These are phyloP conservation scores for Morpho helenor DNA, from an alignment of 2,888 invertebrate species.

Conservation along the genomic window DNA sequence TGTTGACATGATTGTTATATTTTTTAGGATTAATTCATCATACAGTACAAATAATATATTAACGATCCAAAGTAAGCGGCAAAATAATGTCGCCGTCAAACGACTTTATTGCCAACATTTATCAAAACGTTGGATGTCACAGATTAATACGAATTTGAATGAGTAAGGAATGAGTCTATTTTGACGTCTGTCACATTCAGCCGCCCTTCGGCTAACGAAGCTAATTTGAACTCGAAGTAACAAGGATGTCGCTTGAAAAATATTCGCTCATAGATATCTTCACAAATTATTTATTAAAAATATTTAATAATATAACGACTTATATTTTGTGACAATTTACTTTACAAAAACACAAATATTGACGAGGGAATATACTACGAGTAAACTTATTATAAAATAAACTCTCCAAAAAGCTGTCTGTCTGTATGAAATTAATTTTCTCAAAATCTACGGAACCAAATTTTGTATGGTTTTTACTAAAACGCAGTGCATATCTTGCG, in stretches of 20 bases:
- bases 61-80: constrained; percentile 1
- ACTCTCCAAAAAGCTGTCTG: too few species aligned
- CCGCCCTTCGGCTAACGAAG: constrained; percentile 69
- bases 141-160: constrained; percentile 47
- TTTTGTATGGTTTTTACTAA: too few species aligned
- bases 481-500: too few species aligned
- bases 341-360: too few species aligned
- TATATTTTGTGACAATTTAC: too few species aligned
- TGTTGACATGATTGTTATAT: too few species aligned
- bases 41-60: too few species aligned
- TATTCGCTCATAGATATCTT: constrained; percentile 20
- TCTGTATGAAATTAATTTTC: too few species aligned
- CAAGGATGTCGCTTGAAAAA: constrained; percentile 42
- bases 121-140: constrained; percentile 30
- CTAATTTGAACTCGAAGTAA: constrained; percentile 51
- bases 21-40: too few species aligned
- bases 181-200: constrained; percentile 69
- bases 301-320: not conserved
- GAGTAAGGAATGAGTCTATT: constrained; percentile 63
- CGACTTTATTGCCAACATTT: constrained; percentile 26
- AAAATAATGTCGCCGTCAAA: constrained; percentile 14
- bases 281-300: constrained; percentile 1
- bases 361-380: too few species aligned
- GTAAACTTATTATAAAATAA: too few species aligned
- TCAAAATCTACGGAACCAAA: too few species aligned